Conservation (phyloP, 1,140 invertebrate genomes). For the Caenorhabditis inopinata region DNA sequence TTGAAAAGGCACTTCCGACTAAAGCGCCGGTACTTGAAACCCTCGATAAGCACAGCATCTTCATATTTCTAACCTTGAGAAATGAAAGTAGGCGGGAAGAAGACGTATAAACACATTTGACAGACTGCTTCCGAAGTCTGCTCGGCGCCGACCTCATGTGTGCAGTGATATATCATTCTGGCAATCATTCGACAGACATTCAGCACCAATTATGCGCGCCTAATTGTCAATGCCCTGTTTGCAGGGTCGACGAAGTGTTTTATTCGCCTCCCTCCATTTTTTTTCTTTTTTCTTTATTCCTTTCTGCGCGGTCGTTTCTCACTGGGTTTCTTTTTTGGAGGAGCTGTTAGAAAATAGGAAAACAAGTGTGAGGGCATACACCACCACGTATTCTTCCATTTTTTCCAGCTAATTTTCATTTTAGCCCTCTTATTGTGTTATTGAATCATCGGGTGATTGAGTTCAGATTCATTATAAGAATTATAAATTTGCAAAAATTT, state of each 20-base stretch:
- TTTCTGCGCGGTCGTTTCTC: not conserved
- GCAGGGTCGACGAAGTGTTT: constrained; percentile 14
- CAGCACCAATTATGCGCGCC: constrained; percentile 2
- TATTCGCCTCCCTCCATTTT: not conserved
- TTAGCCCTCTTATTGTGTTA: too few relatives aligned
- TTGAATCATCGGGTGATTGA: too few relatives aligned
- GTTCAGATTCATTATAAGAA: too few relatives aligned
- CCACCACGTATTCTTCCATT: not conserved
- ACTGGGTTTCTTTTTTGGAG: not conserved
- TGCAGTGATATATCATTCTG: constrained; percentile 27
- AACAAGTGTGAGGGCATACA: too few relatives aligned
- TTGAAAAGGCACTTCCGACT: not conserved
- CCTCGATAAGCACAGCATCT: not conserved
- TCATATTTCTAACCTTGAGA: not conserved
- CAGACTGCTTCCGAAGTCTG: not conserved
- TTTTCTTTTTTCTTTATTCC: not conserved
- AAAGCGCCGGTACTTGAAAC: not conserved
- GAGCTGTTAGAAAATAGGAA: constrained; percentile 10
- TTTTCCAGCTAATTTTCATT: not conserved
- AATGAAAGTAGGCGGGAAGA: not conserved
- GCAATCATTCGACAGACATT: constrained; percentile 15
- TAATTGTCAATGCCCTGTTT: not conserved
- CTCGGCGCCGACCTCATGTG: constrained; percentile 1
- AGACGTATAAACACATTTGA: constrained; percentile 14
- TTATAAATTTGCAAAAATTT: too few relatives aligned